phyloP scores from a whole-genome alignment of 2,888 invertebrate species.

The Cryptus viduatorius region DNA sequence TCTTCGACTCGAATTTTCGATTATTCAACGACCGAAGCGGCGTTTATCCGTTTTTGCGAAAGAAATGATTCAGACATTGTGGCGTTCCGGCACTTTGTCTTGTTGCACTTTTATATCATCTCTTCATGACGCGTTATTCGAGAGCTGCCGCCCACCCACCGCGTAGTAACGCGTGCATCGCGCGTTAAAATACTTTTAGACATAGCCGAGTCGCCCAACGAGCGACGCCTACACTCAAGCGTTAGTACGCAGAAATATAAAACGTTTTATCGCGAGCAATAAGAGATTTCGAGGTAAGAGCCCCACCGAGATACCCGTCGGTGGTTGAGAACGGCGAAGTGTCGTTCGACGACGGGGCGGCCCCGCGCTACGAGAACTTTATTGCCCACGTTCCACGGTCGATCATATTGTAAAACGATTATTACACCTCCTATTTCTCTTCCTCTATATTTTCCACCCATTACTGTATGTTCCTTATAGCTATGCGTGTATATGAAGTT shows the following conservation, averaged over 20 bases:
- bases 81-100: slow-evolving; percentile 61
- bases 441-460: slow-evolving; percentile 26
- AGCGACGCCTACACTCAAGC: slow-evolving; percentile 19
- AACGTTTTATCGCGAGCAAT: slow-evolving; percentile 74
- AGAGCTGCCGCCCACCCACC: neutral
- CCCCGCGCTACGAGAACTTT: slow-evolving; percentile 72
- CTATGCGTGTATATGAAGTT: slow-evolving; percentile 23
- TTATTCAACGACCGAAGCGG: too few species aligned
- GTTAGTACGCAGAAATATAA: slow-evolving; percentile 72
- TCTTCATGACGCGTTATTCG: slow-evolving; percentile 4
- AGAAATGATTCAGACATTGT: slow-evolving; percentile 33
- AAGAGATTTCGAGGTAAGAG: slow-evolving; percentile 72
- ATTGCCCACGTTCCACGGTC: slow-evolving; percentile 76
- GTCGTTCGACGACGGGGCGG: slow-evolving; percentile 64
- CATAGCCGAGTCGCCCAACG: slow-evolving; percentile 18
- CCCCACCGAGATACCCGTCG: slow-evolving; percentile 45
- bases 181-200: slow-evolving; percentile 73
- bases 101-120: slow-evolving; percentile 39
- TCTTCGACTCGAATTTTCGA: neutral
- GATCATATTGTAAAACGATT: slow-evolving; percentile 75
- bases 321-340: slow-evolving; percentile 36
- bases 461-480: slow-evolving; percentile 54
- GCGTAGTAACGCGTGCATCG: slow-evolving; percentile 30
- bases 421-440: slow-evolving; percentile 78
- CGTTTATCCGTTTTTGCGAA: neutral